Conservation (phyloP, 64 coral and sea anemone species). For the Cladopsammia gracilis region DNA sequence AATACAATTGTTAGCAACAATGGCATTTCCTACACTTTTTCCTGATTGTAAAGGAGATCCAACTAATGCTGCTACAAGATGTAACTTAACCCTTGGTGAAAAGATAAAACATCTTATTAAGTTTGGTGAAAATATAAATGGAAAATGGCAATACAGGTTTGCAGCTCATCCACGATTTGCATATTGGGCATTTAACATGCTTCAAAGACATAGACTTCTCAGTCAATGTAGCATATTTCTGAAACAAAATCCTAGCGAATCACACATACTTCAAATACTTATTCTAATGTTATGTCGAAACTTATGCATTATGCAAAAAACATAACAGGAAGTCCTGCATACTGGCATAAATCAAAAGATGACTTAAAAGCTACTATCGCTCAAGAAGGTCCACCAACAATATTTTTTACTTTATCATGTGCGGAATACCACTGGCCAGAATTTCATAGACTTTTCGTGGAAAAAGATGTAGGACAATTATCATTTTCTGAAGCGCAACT, state of each 20-base stretch:
- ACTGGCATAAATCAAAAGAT: conserved; percentile 48
- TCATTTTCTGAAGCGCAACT: not conserved
- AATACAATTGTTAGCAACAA: conserved; percentile 45
- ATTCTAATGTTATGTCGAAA: conserved; percentile 10
- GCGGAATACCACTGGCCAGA: conserved; percentile 41
- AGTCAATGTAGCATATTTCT: conserved; percentile 19
- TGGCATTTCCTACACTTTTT: conserved; percentile 51
- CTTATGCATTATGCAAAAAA: conserved; percentile 30
- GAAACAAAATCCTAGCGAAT: too few relatives aligned
- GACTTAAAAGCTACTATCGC: conserved; percentile 39
- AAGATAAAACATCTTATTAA: conserved; percentile 35
- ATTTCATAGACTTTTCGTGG: conserved; percentile 2
- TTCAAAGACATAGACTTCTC: conserved; percentile 31
- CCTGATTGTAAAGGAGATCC: conserved; percentile 38
- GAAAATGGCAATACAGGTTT: conserved; percentile 31
- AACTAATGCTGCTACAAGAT: conserved; percentile 19
- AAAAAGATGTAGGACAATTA: not conserved
- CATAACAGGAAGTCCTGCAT: conserved; percentile 18
- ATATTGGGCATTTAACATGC: conserved; percentile 60
- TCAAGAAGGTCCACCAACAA: conserved; percentile 25
- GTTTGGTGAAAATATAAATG: conserved; percentile 34
- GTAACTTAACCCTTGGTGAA: not conserved
- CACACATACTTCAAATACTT: conserved; percentile 1
- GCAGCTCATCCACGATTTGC: too few relatives aligned
- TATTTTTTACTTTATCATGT: conserved; percentile 61